These are phyloP conservation scores for Cinclus mexicanus DNA, from an alignment of 2,113 vertebrate species.

Conservation along the genomic window DNA sequence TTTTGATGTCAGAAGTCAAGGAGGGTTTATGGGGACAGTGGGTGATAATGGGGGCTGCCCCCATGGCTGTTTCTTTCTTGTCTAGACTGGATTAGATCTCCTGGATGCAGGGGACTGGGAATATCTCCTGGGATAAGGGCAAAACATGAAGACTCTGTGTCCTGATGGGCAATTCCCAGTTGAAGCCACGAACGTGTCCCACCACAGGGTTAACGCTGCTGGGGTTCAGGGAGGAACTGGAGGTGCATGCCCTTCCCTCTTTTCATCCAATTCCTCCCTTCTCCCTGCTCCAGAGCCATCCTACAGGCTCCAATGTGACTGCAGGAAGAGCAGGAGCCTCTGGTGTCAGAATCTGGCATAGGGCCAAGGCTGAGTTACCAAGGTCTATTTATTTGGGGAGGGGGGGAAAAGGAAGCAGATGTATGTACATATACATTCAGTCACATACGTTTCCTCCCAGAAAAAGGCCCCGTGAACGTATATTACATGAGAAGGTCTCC, in stretches of 20 bases:
- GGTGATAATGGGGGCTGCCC: background rate
- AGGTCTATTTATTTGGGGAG: conserved; percentile 36
- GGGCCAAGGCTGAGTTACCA: background rate
- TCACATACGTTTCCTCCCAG: background rate
- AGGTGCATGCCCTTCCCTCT: background rate
- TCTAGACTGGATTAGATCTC: background rate
- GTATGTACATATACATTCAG: conserved; percentile 44
- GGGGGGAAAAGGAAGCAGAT: background rate
- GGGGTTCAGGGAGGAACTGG: background rate
- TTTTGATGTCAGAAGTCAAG: background rate
- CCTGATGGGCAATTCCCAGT: fast-evolving
- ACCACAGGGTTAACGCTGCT: fast-evolving
- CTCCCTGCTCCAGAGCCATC: background rate
- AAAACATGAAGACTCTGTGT: background rate
- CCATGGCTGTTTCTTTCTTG: background rate
- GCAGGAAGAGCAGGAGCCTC: background rate
- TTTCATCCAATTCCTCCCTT: too few relatives aligned
- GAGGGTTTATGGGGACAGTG: background rate
- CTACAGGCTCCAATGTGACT: fast-evolving
- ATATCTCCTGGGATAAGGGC: background rate
- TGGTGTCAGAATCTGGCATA: fast-evolving
- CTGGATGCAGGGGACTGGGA: background rate
- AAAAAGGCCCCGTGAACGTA: conserved; percentile 26
- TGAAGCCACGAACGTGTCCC: fast-evolving
- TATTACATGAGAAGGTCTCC: conserved; percentile 9